A percentile compares a stretch with the other conserved stretches of the same genome.
phyloP scores from a whole-genome alignment of 64 coral and sea anemone genomes.

The Acropora yongei region DNA sequence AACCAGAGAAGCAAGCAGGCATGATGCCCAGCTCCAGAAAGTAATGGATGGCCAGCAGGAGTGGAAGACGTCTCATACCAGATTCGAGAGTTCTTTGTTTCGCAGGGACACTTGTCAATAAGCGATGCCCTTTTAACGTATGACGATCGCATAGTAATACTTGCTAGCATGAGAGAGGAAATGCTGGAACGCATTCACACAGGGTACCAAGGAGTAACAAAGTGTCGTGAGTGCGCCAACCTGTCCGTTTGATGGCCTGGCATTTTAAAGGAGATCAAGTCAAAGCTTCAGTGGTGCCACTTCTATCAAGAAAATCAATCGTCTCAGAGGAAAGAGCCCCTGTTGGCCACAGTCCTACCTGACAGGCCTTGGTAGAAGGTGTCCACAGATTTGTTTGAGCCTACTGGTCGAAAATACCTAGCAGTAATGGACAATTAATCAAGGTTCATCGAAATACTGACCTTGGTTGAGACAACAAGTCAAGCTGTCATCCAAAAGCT shows the following conservation, averaged over 20 bases:
- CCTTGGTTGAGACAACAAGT: too few relatives aligned
- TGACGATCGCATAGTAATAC: slow-evolving; percentile 53
- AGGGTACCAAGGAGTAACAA: slow-evolving; percentile 55
- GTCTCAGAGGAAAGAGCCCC: too few relatives aligned
- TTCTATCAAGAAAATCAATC: slow-evolving; percentile 26
- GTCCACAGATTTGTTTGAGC: too few relatives aligned
- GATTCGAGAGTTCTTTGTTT: slow-evolving; percentile 14
- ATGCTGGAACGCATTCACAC: slow-evolving; percentile 49
- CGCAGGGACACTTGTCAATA: slow-evolving; percentile 36
- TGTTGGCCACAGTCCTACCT: too few relatives aligned
- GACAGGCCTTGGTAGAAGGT: too few relatives aligned
- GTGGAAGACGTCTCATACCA: neutral
- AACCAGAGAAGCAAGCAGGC: neutral
- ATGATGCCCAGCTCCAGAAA: neutral
- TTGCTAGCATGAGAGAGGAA: neutral
- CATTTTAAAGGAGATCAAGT: neutral
- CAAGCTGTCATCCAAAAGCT: too few relatives aligned
- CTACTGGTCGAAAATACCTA: too few relatives aligned
- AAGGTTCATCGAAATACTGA: too few relatives aligned
- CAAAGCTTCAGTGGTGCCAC: slow-evolving; percentile 18
- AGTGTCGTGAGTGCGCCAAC: slow-evolving; percentile 34
- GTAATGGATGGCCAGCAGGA: neutral
- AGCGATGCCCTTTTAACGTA: slow-evolving; percentile 38
- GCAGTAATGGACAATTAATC: too few relatives aligned
- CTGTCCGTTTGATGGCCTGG: slow-evolving; percentile 75